Evolutionary conservation across 1,140 invertebrate genomes (phyloP), one percentile per base, ranked within the genome.

Genomic region (Philotrypesis tridentata): DNA sequence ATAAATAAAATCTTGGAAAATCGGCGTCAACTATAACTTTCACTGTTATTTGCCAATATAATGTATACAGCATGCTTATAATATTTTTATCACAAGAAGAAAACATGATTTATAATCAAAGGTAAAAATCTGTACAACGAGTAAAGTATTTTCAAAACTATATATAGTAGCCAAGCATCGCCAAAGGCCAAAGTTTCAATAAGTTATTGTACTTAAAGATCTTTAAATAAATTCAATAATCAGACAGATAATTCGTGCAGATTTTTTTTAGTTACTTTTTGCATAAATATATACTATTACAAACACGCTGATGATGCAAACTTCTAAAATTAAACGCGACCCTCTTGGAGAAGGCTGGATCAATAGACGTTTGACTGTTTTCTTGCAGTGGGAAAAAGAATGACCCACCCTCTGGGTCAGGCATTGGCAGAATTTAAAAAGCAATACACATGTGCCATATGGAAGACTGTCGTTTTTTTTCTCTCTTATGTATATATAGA

Each of bases 311-410:
- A 31, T 60, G 71, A 73, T 55, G 71, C 43, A 73, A 73, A 73
- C 40, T 25, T 73, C 71, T 73, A 73, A 73, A 73, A 55, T 73
- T 73, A 73, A 73, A 73, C 71, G 71, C 40, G 43, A 55, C 70
- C 29, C 29, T 68, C 67, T 68, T 72, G 70, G 5, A 72, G 43
- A 25, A 73, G 71, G 43, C 71, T 73, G 71, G 71, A 73, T 73
- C 71, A 43, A 73, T 73, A 73, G 27, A 55, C 27, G 71, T 73
- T 73, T 60, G 71, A 73, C 71, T n/a, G 71, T 73, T 55, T 43
- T 60, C 25, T 73, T 73, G 71, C 71, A 27, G 40, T 43, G 27
- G 40, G 21, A 65, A 71, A 71, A 71, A 29, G 71, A 73, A 55
- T 60, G 43, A 73, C 43, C 71, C 27, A 21, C 48, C 12, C 17